A percentile compares a stretch with the other conserved stretches of the same genome.
Evolutionary conservation across 2,888 invertebrate species (phyloP).

Genomic region (Oligia strigilis): DNA sequence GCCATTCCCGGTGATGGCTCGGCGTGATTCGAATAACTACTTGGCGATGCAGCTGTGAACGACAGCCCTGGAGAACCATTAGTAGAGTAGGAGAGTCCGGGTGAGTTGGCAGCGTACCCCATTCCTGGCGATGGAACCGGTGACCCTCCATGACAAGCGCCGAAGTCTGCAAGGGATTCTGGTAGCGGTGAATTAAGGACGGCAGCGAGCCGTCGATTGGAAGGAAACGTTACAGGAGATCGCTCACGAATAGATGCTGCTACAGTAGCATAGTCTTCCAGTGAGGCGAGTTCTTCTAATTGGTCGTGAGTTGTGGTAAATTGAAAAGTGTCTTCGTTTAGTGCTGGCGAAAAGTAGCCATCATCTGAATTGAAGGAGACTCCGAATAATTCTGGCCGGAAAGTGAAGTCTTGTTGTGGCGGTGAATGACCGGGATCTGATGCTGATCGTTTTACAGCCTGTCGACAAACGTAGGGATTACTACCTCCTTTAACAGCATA

Average conservation of each 20-base stretch:
- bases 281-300: constrained; percentile 91
- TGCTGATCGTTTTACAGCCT: constrained; percentile 93
- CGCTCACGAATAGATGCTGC: constrained; percentile 91
- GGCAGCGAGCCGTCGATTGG: constrained; percentile 94
- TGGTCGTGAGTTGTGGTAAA: constrained; percentile 92
- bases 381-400: constrained; percentile 91
- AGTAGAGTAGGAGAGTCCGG: constrained; percentile 95
- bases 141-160: constrained; percentile 93
- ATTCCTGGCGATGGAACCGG: constrained; percentile 89
- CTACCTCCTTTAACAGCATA: neutral
- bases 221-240: constrained; percentile 91
- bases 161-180: constrained; percentile 95
- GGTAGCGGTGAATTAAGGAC: constrained; percentile 94
- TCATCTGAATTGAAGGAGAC: constrained; percentile 92
- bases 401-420: constrained; percentile 90
- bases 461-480: constrained; percentile 40
- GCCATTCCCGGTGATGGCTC: constrained; percentile 93
- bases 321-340: constrained; percentile 94
- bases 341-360: constrained; percentile 91
- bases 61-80: constrained; percentile 86
- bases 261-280: constrained; percentile 91
- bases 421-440: constrained; percentile 93
- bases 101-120: constrained; percentile 87
- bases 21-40: constrained; percentile 84
- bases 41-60: constrained; percentile 84